These are phyloP conservation scores for Phyllotis vaccarum DNA, from an alignment of 2,797 vertebrate species.

Conservation along the genomic window DNA sequence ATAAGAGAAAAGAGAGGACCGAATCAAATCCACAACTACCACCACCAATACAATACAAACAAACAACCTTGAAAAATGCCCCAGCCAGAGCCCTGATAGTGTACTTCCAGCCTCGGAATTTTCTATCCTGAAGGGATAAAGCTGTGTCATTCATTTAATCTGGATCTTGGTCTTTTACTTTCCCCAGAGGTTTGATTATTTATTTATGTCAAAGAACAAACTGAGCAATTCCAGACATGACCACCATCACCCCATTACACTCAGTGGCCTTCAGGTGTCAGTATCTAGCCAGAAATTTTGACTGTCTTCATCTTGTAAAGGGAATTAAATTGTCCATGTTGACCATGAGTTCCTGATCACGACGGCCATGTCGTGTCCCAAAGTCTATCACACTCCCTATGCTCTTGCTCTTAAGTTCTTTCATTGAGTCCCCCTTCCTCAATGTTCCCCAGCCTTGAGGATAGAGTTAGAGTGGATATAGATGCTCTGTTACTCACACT, in stretches of 20 bases:
- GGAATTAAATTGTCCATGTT: neutral
- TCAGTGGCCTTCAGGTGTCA: neutral
- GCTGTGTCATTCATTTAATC: neutral
- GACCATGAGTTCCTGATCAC: neutral
- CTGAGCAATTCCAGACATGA: neutral
- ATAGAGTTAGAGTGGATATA: neutral
- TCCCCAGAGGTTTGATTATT: neutral
- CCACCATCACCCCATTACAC: neutral
- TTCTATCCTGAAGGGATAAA: neutral
- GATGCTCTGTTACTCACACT: too few species aligned
- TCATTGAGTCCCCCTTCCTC: neutral
- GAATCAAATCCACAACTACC: too few species aligned
- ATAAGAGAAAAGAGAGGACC: neutral
- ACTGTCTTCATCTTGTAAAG: neutral
- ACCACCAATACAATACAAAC: too few species aligned
- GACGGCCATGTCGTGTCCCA: neutral
- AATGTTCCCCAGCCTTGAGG: neutral
- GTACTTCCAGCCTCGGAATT: neutral
- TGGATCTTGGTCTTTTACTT: neutral
- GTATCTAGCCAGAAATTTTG: neutral
- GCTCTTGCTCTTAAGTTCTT: neutral
- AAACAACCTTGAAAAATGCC: neutral
- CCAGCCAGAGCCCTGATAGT: neutral
- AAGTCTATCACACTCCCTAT: neutral
- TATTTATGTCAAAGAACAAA: neutral